phyloP scores from a whole-genome alignment of 2,888 invertebrate species.

The Eulithis prunata region DNA sequence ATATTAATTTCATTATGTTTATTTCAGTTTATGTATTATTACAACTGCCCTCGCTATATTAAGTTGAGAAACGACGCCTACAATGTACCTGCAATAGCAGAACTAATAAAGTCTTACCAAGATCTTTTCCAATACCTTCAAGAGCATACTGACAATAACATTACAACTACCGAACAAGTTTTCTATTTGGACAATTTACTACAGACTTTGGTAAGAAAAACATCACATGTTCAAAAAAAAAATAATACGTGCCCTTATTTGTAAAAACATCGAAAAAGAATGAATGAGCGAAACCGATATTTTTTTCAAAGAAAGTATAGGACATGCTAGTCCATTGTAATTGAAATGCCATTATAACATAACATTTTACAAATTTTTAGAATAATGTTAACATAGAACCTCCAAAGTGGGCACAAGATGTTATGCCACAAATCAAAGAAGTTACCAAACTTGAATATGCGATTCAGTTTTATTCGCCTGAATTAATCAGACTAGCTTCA shows the following conservation, averaged over 20 bases:
- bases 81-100: slow-evolving; percentile 58
- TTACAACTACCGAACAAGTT: slow-evolving; percentile 70
- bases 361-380: slow-evolving; percentile 49
- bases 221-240: too few species aligned
- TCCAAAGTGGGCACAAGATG: slow-evolving; percentile 69
- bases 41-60: slow-evolving; percentile 73
- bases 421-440: slow-evolving; percentile 73
- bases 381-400: slow-evolving; percentile 67
- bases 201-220: slow-evolving; percentile 70
- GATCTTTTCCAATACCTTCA: slow-evolving; percentile 60
- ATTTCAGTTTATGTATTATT: slow-evolving; percentile 77
- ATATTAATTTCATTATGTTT: slow-evolving; percentile 12
- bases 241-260: neutral
- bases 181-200: slow-evolving; percentile 78
- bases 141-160: slow-evolving; percentile 64
- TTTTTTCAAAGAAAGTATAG: too few species aligned
- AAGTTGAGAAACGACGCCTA: slow-evolving; percentile 61
- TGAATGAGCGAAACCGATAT: too few species aligned
- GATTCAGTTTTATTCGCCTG: slow-evolving; percentile 62
- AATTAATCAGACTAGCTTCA: slow-evolving; percentile 66
- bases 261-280: neutral
- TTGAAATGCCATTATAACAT: too few species aligned
- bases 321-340: too few species aligned
- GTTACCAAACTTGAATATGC: slow-evolving; percentile 76
- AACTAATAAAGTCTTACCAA: slow-evolving; percentile 60